Conservation (phyloP, 2,113 vertebrate genomes). For the Tor tambroides region DNA sequence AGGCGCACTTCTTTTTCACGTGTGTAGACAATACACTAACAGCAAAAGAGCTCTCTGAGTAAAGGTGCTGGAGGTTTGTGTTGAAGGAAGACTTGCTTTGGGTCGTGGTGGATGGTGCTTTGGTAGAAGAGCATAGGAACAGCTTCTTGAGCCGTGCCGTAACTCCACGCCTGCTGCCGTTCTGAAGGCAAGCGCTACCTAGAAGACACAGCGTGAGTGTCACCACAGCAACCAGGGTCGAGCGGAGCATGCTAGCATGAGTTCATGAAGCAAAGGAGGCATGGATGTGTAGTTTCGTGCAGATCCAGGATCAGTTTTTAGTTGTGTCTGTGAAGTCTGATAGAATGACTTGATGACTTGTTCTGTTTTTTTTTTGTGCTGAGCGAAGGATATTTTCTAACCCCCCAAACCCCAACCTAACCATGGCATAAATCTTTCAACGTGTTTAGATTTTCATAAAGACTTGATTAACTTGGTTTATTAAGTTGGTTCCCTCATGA, state of each 20-base stretch:
- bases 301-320: slow-evolving; percentile 1
- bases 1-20: background rate
- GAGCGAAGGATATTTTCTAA: background rate
- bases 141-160: slow-evolving; percentile 92
- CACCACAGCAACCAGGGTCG: slow-evolving; percentile 46
- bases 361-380: background rate
- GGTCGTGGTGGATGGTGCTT: slow-evolving; percentile 84
- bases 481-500: background rate
- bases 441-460: slow-evolving; percentile 2
- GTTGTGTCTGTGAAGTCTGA: slow-evolving; percentile 73
- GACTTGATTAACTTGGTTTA: background rate
- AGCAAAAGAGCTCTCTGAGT: slow-evolving; percentile 29
- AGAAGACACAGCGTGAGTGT: slow-evolving; percentile 82
- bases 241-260: slow-evolving; percentile 65
- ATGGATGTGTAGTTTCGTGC: background rate
- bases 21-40: background rate
- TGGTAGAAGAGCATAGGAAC: slow-evolving; percentile 87
- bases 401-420: background rate
- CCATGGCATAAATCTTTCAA: background rate
- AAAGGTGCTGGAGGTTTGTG: background rate
- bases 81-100: slow-evolving; percentile 89
- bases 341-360: background rate
- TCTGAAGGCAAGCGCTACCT: slow-evolving; percentile 88
- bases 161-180: slow-evolving; percentile 85
- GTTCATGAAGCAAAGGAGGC: background rate